phyloP scores from a whole-genome alignment of 2,888 invertebrate genomes.

The Boloria euphrosyne region DNA sequence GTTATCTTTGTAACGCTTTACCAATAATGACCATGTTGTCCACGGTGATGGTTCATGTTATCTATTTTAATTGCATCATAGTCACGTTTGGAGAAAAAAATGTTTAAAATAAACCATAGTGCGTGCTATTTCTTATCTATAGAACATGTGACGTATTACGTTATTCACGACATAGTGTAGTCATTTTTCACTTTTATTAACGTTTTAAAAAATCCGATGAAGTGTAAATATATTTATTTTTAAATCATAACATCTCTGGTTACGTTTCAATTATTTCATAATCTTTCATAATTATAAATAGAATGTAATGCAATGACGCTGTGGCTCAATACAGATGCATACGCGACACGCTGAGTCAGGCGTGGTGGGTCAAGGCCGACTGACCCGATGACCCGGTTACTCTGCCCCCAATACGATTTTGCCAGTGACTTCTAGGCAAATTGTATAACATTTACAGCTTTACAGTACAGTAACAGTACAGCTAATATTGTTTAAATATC shows the following conservation, averaged over 20 bases:
- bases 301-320: constrained; percentile 35
- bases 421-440: constrained; percentile 41
- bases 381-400: constrained; percentile 63
- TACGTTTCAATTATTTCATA: constrained; percentile 32
- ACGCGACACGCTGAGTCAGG: constrained; percentile 55
- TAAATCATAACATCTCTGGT: neutral
- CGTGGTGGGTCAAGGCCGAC: constrained; percentile 55
- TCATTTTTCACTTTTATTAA: constrained; percentile 1
- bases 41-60: constrained; percentile 37
- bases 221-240: constrained; percentile 2
- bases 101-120: constrained; percentile 26
- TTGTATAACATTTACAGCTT: constrained; percentile 4
- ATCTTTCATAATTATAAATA: constrained; percentile 40
- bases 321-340: constrained; percentile 36
- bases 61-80: constrained; percentile 24
- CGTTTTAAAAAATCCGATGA: no score
- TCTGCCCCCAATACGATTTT: constrained; percentile 50
- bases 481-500: neutral
- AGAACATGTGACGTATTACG: constrained; percentile 12
- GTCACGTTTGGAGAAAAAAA: constrained; percentile 29
- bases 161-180: constrained; percentile 3
- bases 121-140: constrained; percentile 30
- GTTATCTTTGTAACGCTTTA: neutral
- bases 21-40: constrained; percentile 32
- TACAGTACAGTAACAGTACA: neutral